phyloP scores from a whole-genome alignment of 2,888 invertebrate genomes.

The Sinotaia quadrata region DNA sequence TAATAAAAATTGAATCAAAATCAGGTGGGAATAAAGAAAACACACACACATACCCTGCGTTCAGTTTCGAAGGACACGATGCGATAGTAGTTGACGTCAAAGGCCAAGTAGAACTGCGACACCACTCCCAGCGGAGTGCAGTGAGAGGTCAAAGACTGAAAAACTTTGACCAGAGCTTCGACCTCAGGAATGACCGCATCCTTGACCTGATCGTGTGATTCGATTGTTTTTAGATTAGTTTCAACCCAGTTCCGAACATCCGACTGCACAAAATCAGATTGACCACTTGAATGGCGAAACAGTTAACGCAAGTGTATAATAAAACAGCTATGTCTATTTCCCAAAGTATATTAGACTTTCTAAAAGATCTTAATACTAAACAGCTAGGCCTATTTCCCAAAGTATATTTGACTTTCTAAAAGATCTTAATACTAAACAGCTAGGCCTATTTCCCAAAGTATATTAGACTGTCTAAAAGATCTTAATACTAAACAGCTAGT shows the following conservation, averaged over 20 bases:
- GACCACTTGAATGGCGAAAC: neutral
- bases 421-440: too few relatives aligned
- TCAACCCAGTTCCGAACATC: conserved; percentile 54
- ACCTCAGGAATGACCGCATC: conserved; percentile 60
- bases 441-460: too few relatives aligned
- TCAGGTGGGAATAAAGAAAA: too few relatives aligned
- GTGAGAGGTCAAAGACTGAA: conserved; percentile 46
- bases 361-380: too few relatives aligned
- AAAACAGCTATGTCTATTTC: too few relatives aligned
- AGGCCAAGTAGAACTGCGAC: conserved; percentile 51
- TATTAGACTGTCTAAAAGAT: too few relatives aligned
- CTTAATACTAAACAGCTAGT: too few relatives aligned
- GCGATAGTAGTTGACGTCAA: conserved; percentile 64
- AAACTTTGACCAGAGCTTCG: conserved; percentile 47
- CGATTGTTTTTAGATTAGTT: neutral
- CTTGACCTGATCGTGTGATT: conserved; percentile 39
- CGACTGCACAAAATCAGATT: conserved; percentile 34
- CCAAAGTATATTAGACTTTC: too few relatives aligned
- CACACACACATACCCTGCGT: conserved; percentile 50
- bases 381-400: too few relatives aligned
- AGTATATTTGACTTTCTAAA: too few relatives aligned
- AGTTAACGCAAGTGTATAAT: neutral
- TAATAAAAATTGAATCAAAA: too few relatives aligned
- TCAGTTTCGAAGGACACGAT: conserved; percentile 58
- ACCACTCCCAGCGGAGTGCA: conserved; percentile 55